Percentiles rank a stretch among this genome's conserved stretches.
These are phyloP conservation scores for Ptychadena robeensis DNA, from an alignment of 2,797 vertebrate species.

Conservation along the genomic window DNA sequence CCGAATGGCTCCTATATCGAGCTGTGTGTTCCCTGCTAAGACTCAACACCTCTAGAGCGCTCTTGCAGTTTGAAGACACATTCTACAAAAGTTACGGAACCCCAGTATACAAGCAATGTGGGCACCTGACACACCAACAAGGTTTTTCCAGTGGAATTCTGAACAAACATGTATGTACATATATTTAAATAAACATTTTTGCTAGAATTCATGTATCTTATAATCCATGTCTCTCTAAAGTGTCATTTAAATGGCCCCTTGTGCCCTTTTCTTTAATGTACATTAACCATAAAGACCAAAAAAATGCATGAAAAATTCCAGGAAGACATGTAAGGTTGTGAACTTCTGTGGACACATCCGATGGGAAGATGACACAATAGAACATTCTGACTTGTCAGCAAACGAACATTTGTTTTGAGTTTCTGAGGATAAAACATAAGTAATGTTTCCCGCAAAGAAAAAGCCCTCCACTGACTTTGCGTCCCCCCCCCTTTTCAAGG, in stretches of 20 bases:
- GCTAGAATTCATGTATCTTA: background rate
- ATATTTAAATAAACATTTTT: background rate
- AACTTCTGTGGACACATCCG: background rate
- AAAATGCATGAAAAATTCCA: background rate
- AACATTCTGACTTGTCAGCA: constrained; percentile 17
- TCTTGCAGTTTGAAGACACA: too few species aligned
- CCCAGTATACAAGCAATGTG: too few species aligned
- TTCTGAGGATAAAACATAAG: constrained; percentile 47
- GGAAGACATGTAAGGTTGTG: constrained; percentile 14
- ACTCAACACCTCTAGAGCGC: too few species aligned
- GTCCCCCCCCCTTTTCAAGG: constrained; percentile 20
- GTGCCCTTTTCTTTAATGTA: background rate
- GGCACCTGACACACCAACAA: too few species aligned
- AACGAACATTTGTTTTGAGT: constrained; percentile 53
- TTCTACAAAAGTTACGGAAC: too few species aligned
- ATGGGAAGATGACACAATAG: constrained; percentile 24
- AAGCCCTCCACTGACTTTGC: constrained; percentile 30
- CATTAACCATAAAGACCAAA: background rate
- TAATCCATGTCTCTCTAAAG: background rate
- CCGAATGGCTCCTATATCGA: too few species aligned
- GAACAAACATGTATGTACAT: background rate
- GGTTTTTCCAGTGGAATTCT: too few species aligned
- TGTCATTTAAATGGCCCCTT: background rate
- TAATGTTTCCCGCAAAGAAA: constrained; percentile 40
- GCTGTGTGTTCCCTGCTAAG: too few species aligned